Evolutionary conservation across 2,888 invertebrate genomes (phyloP).

Genomic region (Oscheius sp.): DNA sequence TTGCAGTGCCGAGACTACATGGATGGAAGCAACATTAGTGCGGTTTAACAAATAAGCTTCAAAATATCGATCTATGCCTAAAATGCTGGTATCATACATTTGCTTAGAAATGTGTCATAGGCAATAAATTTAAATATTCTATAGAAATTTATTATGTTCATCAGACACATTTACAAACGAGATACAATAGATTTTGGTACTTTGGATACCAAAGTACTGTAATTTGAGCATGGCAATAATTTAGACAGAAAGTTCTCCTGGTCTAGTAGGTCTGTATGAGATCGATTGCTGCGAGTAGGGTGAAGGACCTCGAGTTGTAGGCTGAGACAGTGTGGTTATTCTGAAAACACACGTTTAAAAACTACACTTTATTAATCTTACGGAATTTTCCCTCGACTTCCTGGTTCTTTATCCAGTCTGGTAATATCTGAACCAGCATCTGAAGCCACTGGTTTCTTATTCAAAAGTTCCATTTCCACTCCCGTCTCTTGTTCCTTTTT

Average conservation of each 20-base stretch:
- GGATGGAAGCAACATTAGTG: conserved; percentile 22
- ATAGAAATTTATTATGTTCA: no score
- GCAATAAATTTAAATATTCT: neutral
- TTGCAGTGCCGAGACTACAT: conserved; percentile 23
- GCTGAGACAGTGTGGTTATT: neutral
- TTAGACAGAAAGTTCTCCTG: conserved; percentile 15
- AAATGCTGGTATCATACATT: conserved; percentile 22
- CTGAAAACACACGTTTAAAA: no score
- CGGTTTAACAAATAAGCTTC: conserved; percentile 5
- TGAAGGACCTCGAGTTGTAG: conserved; percentile 5
- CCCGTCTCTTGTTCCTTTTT: neutral
- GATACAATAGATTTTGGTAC: neutral
- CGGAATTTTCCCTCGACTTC: neutral
- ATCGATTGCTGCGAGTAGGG: conserved; percentile 11
- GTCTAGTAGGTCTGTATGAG: neutral
- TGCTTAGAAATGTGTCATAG: conserved; percentile 27
- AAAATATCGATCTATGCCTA: neutral
- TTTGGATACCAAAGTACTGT: conserved; percentile 19
- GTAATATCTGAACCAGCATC: conserved; percentile 5
- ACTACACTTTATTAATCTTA: no score
- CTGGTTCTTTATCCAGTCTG: conserved; percentile 6
- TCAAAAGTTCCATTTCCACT: neutral
- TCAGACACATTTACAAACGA: no score
- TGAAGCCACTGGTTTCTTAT: neutral
- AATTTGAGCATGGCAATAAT: neutral